Conservation (phyloP, 2,113 vertebrate species). For the Pangasianodon gigas region DNA sequence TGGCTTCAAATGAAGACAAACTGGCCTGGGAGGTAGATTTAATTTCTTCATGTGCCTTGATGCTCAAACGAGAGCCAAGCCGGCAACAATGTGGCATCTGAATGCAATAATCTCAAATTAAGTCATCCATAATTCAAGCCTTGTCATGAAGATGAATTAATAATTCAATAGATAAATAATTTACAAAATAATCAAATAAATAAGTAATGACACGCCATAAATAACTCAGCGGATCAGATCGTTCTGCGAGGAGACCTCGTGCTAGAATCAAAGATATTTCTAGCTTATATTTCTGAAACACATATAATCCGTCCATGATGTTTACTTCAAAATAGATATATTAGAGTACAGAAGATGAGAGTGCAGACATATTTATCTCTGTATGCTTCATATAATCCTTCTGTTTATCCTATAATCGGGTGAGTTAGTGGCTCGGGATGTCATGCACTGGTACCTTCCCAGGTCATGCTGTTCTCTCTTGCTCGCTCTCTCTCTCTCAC, state of each 20-base stretch:
- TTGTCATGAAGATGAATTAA: slow-evolving; percentile 99
- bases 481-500: background rate
- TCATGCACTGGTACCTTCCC: slow-evolving; percentile 34
- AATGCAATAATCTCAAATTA: slow-evolving; percentile 99
- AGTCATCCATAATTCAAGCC: slow-evolving; percentile 97
- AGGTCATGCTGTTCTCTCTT: slow-evolving; percentile 13
- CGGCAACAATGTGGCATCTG: slow-evolving; percentile 91
- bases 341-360: background rate
- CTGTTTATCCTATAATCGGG: background rate
- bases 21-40: slow-evolving; percentile 76
- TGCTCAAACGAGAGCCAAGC: slow-evolving; percentile 84
- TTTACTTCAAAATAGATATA: background rate
- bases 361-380: background rate
- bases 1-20: slow-evolving; percentile 64
- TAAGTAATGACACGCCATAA: slow-evolving; percentile 97
- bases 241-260: slow-evolving; percentile 83
- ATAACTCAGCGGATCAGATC: slow-evolving; percentile 96
- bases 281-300: background rate
- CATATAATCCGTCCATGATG: background rate
- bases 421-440: background rate
- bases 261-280: background rate
- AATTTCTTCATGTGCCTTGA: slow-evolving; percentile 87
- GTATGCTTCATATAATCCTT: background rate
- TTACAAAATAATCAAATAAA: slow-evolving; percentile 99
- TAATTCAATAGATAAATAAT: slow-evolving; percentile 99